These are phyloP conservation scores for Piscicola geometra DNA, from an alignment of 2,888 invertebrate species.

Conservation along the genomic window DNA sequence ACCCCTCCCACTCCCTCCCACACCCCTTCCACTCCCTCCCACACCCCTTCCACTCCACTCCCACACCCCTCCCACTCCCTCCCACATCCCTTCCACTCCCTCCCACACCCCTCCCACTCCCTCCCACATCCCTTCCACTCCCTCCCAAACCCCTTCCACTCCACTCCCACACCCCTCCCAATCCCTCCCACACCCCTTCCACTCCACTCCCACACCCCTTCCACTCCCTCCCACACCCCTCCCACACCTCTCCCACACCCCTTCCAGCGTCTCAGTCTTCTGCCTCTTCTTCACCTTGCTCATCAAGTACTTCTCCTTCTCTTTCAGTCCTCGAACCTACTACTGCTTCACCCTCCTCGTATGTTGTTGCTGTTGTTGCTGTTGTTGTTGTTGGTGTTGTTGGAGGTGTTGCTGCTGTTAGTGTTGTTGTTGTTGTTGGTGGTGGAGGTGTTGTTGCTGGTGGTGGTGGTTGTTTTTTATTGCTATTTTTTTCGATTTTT, in stretches of 20 bases:
- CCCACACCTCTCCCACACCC: neutral
- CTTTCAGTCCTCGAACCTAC: too few species aligned
- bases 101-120: neutral
- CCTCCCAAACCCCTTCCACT: neutral
- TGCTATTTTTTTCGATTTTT: too few species aligned
- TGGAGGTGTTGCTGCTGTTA: too few species aligned
- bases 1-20: neutral
- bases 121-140: neutral
- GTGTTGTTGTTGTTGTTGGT: too few species aligned
- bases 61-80: neutral
- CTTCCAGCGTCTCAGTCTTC: neutral
- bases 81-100: neutral
- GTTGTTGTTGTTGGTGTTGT: too few species aligned
- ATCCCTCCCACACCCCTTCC: neutral
- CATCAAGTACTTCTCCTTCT: too few species aligned
- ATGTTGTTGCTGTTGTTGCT: too few species aligned
- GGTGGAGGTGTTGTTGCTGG: too few species aligned
- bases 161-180: neutral
- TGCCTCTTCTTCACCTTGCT: neutral
- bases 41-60: too few species aligned
- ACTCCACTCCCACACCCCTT: neutral
- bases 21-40: too few species aligned
- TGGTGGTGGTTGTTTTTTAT: too few species aligned
- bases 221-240: neutral
- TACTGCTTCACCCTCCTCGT: too few species aligned